These are phyloP conservation scores for Pempheris klunzingeri DNA, from an alignment of 2,797 vertebrate genomes.

Conservation along the genomic window DNA sequence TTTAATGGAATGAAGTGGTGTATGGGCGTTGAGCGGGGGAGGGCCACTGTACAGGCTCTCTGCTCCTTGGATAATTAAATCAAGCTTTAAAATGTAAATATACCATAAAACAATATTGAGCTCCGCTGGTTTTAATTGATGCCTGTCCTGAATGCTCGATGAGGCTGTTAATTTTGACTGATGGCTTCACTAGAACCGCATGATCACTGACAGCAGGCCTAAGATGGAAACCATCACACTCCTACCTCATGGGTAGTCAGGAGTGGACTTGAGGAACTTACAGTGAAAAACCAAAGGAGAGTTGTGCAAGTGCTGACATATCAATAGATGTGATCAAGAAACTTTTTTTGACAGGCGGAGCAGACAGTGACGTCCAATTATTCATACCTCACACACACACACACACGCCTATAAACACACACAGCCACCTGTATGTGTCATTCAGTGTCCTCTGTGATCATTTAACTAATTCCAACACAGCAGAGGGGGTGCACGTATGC, in stretches of 20 bases:
- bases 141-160: slow-evolving; percentile 74
- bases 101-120: slow-evolving; percentile 85
- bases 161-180: slow-evolving; percentile 82
- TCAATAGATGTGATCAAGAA: background rate
- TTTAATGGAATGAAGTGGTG: slow-evolving; percentile 71
- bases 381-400: background rate
- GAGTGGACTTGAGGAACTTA: background rate
- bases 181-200: slow-evolving; percentile 65
- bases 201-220: slow-evolving; percentile 66
- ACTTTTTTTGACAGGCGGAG: background rate
- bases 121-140: slow-evolving; percentile 83
- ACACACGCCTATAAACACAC: background rate
- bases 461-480: slow-evolving; percentile 52
- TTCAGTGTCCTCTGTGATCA: slow-evolving; percentile 36
- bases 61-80: slow-evolving; percentile 81
- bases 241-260: slow-evolving; percentile 27
- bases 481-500: slow-evolving; percentile 20
- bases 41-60: slow-evolving; percentile 65
- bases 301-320: background rate
- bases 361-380: background rate
- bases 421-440: slow-evolving; percentile 31
- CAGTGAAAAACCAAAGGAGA: slow-evolving; percentile 5
- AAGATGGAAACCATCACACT: slow-evolving; percentile 38
- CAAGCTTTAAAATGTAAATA: slow-evolving; percentile 86
- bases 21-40: slow-evolving; percentile 66